A percentile compares a stretch with the other conserved stretches of the same genome.
Evolutionary conservation across 2,888 invertebrate species (phyloP).

Genomic region (Hyposoter dolosus): DNA sequence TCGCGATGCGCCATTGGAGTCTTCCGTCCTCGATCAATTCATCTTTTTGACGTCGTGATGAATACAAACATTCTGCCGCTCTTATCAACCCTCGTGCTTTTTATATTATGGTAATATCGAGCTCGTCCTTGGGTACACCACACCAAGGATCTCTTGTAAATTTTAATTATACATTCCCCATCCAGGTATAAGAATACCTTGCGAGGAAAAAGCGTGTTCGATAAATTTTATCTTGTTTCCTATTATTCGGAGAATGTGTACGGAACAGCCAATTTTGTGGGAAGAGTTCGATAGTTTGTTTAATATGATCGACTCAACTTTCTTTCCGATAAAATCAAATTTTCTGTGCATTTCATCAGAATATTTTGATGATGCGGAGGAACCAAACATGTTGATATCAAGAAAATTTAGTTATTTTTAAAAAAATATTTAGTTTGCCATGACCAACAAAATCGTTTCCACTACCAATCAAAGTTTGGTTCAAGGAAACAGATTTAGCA

Average conservation of each 20-base stretch:
- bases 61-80: background rate
- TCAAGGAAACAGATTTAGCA: no score
- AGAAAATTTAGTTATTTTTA: no score
- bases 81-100: constrained; percentile 23
- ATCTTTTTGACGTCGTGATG: background rate
- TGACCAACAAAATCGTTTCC: no score
- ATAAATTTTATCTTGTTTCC: background rate
- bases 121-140: background rate
- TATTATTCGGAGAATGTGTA: background rate
- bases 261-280: background rate
- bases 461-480: no score
- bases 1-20: background rate
- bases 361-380: no score
- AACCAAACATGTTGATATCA: no score
- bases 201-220: background rate
- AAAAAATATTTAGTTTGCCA: no score
- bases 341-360: no score
- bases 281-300: no score
- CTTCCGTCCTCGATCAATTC: background rate
- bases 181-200: background rate
- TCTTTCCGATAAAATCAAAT: no score
- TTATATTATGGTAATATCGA: constrained; percentile 24
- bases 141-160: constrained; percentile 16
- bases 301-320: no score
- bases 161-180: constrained; percentile 24